Percentiles rank a stretch among this genome's conserved stretches.
Evolutionary conservation across 2,113 vertebrate species (phyloP).

Genomic region (Gambusia holbrooki): DNA sequence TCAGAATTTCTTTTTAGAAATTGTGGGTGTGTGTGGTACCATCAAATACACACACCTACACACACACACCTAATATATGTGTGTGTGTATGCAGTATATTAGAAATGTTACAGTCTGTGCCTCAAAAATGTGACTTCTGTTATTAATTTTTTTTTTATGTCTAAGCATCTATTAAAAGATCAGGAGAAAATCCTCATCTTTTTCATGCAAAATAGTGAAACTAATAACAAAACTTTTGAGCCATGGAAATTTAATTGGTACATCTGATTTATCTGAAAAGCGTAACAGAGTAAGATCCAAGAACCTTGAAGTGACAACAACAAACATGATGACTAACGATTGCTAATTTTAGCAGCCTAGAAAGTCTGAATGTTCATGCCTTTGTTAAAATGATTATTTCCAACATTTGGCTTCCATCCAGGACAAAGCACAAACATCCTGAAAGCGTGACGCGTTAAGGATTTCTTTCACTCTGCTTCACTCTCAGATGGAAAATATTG

Average conservation of each 20-base stretch:
- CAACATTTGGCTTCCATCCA: conserved; percentile 13
- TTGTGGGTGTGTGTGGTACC: too few relatives aligned
- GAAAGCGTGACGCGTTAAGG: conserved; percentile 39
- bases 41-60: too few relatives aligned
- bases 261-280: conserved; percentile 35
- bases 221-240: conserved; percentile 65
- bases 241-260: conserved; percentile 80
- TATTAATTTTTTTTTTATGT: not conserved
- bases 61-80: too few relatives aligned
- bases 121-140: not conserved
- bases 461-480: conserved; percentile 40
- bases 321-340: conserved; percentile 29
- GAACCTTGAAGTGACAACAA: conserved; percentile 56
- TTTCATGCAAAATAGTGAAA: conserved; percentile 39
- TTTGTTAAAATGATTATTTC: conserved; percentile 69
- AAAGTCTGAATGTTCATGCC: conserved; percentile 21
- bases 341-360: conserved; percentile 58
- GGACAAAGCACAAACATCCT: conserved; percentile 35
- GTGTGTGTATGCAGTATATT: too few relatives aligned
- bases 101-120: too few relatives aligned
- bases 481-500: conserved; percentile 26
- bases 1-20: too few relatives aligned
- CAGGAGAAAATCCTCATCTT: conserved; percentile 13
- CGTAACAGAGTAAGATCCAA: conserved; percentile 43
- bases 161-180: not conserved